Evolutionary conservation across 1,140 invertebrate species (phyloP).

Genomic region (Drosophila navojoa): DNA sequence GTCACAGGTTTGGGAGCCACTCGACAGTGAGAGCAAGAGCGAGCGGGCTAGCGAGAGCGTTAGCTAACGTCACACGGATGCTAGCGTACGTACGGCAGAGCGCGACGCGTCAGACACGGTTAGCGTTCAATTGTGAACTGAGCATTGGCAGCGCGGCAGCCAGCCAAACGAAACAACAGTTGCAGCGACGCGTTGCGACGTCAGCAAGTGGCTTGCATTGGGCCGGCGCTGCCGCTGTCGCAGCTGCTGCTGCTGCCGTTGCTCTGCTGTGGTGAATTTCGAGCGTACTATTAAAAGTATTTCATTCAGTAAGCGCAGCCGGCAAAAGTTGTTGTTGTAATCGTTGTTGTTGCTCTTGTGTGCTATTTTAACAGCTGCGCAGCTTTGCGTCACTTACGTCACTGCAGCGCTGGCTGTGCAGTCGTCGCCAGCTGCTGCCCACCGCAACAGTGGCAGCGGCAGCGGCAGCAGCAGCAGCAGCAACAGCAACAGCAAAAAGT

Average conservation of each 20-base stretch:
- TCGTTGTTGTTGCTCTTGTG: slow-evolving; percentile 2
- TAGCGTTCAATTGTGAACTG: slow-evolving; percentile 63
- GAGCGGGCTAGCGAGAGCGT: slow-evolving; percentile 24
- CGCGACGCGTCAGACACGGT: slow-evolving; percentile 57
- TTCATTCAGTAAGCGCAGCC: slow-evolving; percentile 53
- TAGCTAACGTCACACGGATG: slow-evolving; percentile 34
- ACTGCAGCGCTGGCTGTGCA: slow-evolving; percentile 28
- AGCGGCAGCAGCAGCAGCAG: slow-evolving; percentile 11
- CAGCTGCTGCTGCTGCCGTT: slow-evolving; percentile 6
- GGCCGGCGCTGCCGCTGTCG: slow-evolving; percentile 9
- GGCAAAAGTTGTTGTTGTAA: slow-evolving; percentile 21
- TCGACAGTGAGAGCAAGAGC: background rate
- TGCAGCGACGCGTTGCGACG: slow-evolving; percentile 33
- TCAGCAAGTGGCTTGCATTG: slow-evolving; percentile 31
- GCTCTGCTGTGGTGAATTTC: slow-evolving; percentile 43
- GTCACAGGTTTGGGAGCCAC: slow-evolving; percentile 29
- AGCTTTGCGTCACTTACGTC: slow-evolving; percentile 48
- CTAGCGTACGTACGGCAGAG: slow-evolving; percentile 2
- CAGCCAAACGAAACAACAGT: slow-evolving; percentile 12
- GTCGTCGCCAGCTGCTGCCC: slow-evolving; percentile 1
- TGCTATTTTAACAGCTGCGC: slow-evolving; percentile 51
- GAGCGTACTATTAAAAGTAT: slow-evolving; percentile 37
- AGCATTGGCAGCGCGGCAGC: slow-evolving; percentile 14
- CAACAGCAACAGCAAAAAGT: slow-evolving; percentile 17
- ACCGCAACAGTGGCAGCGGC: slow-evolving; percentile 5